Evolutionary conservation across 2,888 invertebrate species (phyloP), one percentile per base, ranked within the genome.

Genomic region (Galerucella nymphaeae): DNA sequence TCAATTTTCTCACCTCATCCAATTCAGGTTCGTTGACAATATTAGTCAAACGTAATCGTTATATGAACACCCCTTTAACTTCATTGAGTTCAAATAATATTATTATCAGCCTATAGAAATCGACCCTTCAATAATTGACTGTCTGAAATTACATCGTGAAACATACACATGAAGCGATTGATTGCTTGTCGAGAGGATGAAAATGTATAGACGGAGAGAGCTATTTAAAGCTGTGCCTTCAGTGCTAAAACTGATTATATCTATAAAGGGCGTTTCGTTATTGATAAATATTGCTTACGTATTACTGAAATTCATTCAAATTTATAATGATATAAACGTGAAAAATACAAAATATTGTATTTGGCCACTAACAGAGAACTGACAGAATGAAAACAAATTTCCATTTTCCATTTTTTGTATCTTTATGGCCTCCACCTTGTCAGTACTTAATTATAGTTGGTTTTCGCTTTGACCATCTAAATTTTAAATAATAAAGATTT

Each of bases 81-180:
- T 38, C 2, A 38, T 38, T 38, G 8, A 38, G 30, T 38, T 38
- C 30, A 38, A 38, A 38, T 38, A 38, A 38, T 38, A 38, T 38
- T 38, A 38, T 38, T 38, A 38, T 38, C 30, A 45, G 14, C 45
- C 45, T 14, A n/a, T 58, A 23, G 13, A 58, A 58, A 58, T 58
- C 30, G 58, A 58, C 16, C 58, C 20, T 58, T 58, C 30, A 23
- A 38, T 38, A 38, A 58, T 58, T 58, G 30, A 30, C 23, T 30
- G 58, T 58, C 13, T 58, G 23, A 58, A 58, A 58, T 58, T 58
- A 58, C 58, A 58, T 58, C 23, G 58, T 58, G 58, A 58, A 58
- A 58, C 30, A 58, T 58, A 58, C 30, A 58, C 58, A 30, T 53
- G 53, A 53, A 53, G 18, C 53, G 53, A n/a, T 30, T 58, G 58